These are phyloP conservation scores for Rhopalosiphum padi DNA, from an alignment of 1,140 invertebrate genomes.

Conservation along the genomic window DNA sequence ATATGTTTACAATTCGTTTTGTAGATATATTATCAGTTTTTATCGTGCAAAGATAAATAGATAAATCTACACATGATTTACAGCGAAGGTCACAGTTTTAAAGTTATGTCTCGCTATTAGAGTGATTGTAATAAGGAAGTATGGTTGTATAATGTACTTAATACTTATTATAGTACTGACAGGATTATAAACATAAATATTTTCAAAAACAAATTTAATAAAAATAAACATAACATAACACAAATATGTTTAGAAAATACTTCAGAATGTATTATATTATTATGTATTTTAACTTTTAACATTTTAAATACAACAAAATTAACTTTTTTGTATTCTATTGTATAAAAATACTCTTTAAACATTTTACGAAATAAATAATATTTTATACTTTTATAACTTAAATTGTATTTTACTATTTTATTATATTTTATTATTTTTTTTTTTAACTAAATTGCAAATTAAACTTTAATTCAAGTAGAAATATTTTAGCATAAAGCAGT, in stretches of 20 bases:
- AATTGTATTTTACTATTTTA: too few relatives aligned
- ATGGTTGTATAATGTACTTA: not conserved
- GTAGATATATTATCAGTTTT: not conserved
- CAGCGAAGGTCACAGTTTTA: not conserved
- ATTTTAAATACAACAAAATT: not conserved
- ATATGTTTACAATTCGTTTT: not conserved
- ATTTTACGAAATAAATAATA: too few relatives aligned
- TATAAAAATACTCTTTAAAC: not conserved
- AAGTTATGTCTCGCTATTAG: not conserved
- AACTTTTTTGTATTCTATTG: not conserved
- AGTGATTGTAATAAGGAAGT: not conserved
- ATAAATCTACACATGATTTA: not conserved
- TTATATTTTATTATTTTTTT: too few relatives aligned
- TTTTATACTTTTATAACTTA: too few relatives aligned
- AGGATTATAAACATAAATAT: not conserved
- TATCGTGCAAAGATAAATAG: not conserved
- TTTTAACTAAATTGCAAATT: not conserved
- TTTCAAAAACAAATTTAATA: not conserved
- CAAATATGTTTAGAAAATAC: not conserved
- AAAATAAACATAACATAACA: not conserved
- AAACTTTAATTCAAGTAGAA: not conserved
- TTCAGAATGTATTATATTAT: not conserved
- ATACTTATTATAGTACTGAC: not conserved
- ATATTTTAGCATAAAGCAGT: not conserved
- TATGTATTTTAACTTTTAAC: not conserved